Conservation (phyloP, 35 echinoderm and acorn worm species). For the Strongylocentrotus purpuratus region DNA sequence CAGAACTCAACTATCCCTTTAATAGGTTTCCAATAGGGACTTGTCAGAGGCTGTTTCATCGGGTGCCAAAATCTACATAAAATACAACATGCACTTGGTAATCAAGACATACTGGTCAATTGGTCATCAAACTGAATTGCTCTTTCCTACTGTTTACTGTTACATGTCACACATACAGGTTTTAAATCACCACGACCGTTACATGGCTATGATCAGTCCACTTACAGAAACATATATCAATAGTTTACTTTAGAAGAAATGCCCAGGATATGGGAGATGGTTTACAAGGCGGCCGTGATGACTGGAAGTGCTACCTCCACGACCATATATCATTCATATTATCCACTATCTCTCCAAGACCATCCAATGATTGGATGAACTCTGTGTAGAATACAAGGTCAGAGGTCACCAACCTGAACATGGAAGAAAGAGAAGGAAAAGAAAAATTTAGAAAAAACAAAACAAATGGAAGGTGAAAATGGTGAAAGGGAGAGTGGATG, state of each 20-base stretch:
- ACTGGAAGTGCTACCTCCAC: conserved; percentile 68
- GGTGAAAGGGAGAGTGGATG: too few species aligned
- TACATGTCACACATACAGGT: not conserved
- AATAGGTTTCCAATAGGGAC: not conserved
- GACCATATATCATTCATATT: conserved; percentile 91
- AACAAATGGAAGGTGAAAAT: too few species aligned
- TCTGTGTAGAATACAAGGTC: conserved; percentile 97
- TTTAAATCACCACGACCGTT: not conserved
- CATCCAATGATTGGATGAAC: conserved; percentile 72
- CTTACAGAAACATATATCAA: not conserved
- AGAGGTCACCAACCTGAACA: conserved; percentile 90
- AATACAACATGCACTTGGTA: not conserved
- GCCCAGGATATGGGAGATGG: not conserved
- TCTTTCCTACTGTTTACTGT: not conserved
- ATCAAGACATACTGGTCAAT: not conserved
- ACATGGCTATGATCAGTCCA: not conserved
- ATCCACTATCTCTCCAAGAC: conserved; percentile 69
- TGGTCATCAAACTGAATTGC: not conserved
- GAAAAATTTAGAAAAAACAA: not conserved
- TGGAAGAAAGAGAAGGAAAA: not conserved
- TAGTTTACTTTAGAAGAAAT: not conserved
- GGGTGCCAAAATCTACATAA: too few species aligned
- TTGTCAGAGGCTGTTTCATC: not conserved
- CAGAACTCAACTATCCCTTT: too few species aligned
- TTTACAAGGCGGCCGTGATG: not conserved